Conservation (phyloP, 64 coral and sea anemone genomes). For the Pocillopora verrucosa region DNA sequence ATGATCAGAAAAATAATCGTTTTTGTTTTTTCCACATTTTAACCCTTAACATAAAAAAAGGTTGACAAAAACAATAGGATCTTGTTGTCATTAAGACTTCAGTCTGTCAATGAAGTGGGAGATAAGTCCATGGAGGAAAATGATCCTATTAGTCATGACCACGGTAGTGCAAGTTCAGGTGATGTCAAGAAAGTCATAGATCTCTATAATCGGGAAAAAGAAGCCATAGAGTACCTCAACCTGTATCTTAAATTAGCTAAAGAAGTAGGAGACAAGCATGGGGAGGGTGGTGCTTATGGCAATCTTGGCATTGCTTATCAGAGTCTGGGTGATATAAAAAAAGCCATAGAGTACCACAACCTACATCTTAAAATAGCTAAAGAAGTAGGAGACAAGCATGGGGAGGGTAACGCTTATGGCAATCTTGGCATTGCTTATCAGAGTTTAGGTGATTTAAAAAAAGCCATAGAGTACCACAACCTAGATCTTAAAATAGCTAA, state of each 20-base stretch:
- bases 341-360: neutral
- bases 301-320: neutral
- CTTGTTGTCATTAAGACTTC: too few relatives aligned
- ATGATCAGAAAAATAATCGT: too few relatives aligned
- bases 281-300: neutral
- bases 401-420: neutral
- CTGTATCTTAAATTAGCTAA: neutral
- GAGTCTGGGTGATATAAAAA: neutral
- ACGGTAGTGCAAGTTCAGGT: too few relatives aligned
- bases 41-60: too few relatives aligned
- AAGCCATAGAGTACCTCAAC: neutral
- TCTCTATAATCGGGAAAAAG: too few relatives aligned
- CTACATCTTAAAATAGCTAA: neutral
- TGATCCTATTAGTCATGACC: too few relatives aligned
- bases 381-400: neutral
- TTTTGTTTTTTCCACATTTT: too few relatives aligned
- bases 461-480: slow-evolving; percentile 3
- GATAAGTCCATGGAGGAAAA: too few relatives aligned
- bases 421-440: slow-evolving; percentile 31
- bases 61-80: too few relatives aligned
- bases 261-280: neutral
- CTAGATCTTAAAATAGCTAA: slow-evolving; percentile 6
- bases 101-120: too few relatives aligned
- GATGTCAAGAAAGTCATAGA: too few relatives aligned
- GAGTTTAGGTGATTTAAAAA: neutral